Evolutionary conservation across 2,113 vertebrate species (phyloP).

Genomic region (Pseudorectes ferrugineus): DNA sequence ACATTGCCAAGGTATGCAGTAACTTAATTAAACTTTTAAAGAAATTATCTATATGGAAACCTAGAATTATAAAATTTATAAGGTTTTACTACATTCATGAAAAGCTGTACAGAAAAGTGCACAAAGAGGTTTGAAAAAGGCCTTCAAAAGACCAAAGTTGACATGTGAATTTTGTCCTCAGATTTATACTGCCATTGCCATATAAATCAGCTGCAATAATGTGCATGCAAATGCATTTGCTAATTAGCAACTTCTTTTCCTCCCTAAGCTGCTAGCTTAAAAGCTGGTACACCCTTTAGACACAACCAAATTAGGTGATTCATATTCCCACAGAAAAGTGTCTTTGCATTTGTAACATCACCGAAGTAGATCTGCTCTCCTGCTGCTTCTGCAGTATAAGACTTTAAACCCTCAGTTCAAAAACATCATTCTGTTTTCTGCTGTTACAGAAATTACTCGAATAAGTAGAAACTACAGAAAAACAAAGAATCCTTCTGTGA

Average conservation of each 20-base stretch:
- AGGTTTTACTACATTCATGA: background rate
- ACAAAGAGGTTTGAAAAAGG: background rate
- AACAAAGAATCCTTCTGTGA: background rate
- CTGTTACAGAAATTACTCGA: background rate
- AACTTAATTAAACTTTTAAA: background rate
- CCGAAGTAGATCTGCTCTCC: background rate
- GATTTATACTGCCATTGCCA: background rate
- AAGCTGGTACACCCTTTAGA: background rate
- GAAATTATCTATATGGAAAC: background rate
- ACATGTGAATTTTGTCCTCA: background rate
- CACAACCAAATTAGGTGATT: background rate
- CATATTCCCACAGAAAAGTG: background rate
- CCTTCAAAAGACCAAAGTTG: background rate
- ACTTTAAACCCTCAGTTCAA: background rate
- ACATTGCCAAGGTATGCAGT: background rate
- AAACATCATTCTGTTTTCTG: background rate
- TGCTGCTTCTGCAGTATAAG: background rate
- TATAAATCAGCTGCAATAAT: background rate
- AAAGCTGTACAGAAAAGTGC: background rate
- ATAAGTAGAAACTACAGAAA: background rate
- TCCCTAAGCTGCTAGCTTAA: background rate
- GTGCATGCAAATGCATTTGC: background rate
- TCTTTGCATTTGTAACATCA: background rate
- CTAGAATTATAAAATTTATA: background rate
- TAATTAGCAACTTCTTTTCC: background rate